Conservation (phyloP, 1,140 invertebrate species). For the Euura saliciscinereae region DNA sequence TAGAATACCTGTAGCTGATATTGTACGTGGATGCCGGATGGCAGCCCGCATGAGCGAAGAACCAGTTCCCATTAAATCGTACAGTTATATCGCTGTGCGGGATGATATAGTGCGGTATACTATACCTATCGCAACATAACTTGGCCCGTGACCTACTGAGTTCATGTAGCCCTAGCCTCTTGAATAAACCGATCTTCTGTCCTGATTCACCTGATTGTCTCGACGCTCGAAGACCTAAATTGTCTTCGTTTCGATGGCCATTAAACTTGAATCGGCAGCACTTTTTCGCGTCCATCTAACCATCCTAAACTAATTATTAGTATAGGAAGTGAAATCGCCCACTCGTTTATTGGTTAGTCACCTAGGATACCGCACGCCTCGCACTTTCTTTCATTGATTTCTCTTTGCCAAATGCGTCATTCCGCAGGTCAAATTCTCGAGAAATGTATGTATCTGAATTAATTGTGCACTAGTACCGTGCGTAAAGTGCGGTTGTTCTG, state of each 20-base stretch:
- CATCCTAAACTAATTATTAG: no score
- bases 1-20: neutral
- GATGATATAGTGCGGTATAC: neutral
- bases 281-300: no score
- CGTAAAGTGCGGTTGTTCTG: no score
- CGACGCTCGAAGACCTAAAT: neutral
- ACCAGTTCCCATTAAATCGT: neutral
- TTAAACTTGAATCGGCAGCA: no score
- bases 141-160: neutral
- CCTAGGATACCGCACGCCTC: neutral
- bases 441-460: no score
- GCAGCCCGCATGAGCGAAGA: neutral
- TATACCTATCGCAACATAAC: neutral
- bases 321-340: neutral
- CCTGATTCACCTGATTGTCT: neutral
- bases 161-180: neutral
- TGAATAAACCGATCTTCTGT: neutral
- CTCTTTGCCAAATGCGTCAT: neutral
- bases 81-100: neutral
- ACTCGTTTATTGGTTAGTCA: constrained; percentile 3
- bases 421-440: no score
- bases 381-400: constrained; percentile 2
- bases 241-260: neutral
- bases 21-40: neutral
- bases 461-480: no score